Evolutionary conservation across 2,888 invertebrate genomes (phyloP).

Genomic region (Andrena fulva): DNA sequence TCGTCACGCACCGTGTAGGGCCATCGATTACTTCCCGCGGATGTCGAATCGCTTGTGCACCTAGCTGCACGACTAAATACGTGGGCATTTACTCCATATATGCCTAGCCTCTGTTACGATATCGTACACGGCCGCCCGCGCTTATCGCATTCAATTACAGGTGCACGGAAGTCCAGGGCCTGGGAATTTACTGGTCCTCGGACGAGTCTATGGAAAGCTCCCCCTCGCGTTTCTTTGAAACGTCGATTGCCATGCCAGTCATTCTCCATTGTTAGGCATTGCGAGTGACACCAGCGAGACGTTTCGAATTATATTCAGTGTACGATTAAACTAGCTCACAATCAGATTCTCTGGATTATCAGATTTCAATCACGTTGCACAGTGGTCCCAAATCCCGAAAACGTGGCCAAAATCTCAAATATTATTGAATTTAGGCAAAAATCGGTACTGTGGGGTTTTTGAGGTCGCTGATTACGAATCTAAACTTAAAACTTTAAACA

Average conservation of each 20-base stretch:
- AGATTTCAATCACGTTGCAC: too few relatives aligned
- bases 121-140: slow-evolving; percentile 28
- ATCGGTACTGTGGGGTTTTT: too few relatives aligned
- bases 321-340: too few relatives aligned
- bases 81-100: slow-evolving; percentile 35
- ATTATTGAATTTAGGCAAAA: too few relatives aligned
- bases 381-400: too few relatives aligned
- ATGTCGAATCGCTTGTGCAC: slow-evolving; percentile 51
- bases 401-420: too few relatives aligned
- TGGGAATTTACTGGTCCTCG: slow-evolving; percentile 31
- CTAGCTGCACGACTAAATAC: slow-evolving; percentile 31
- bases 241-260: neutral
- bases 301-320: too few relatives aligned
- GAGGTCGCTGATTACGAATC: too few relatives aligned
- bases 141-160: slow-evolving; percentile 50
- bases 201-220: neutral
- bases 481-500: too few relatives aligned
- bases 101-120: slow-evolving; percentile 31
- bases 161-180: slow-evolving; percentile 8
- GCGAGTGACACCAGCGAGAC: too few relatives aligned
- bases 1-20: slow-evolving; percentile 70
- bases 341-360: too few relatives aligned
- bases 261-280: too few relatives aligned
- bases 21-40: slow-evolving; percentile 71
- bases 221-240: neutral